Base-by-base conservation (phyloP, 1,140 invertebrate genomes). In the Neuroterus valhalla region DNA sequence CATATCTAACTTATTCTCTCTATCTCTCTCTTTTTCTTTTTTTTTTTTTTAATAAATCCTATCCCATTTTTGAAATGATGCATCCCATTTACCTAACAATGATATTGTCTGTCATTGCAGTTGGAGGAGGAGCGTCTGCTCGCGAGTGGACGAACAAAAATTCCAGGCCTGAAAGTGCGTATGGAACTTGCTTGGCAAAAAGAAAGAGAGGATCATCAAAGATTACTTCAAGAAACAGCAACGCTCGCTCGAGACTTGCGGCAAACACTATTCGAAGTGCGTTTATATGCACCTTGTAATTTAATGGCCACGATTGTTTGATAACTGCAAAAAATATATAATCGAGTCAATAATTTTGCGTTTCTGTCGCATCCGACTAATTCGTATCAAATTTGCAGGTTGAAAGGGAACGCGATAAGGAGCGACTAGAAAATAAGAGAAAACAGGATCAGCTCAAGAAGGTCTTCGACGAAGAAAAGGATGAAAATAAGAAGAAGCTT, bases 181-280 rank as follows among this genome's bases (percentile, higher is more conserved):
- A 94, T 98, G 92, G 97, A 98, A 86, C 89, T 98, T 14, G 96
- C 97, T 1, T 99, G 97, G 97, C 96, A 98, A 82, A 98, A 98
- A 86, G 98, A 99, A 87, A 91, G 97, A 70, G 95, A 96, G 83
- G 96, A 98, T 83, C 96, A 98, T 82, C 96, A 97, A 80, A 91
- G 96, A 10, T 89, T 98, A 21, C 88, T 98, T 4, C 94, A 96
- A 82, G 97, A 98, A 90, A 97, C 97, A 0, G 96, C 97, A 68
- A 96, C 95, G 0, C 91, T 98, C 55, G 96, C 97, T 1, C 91
- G 96, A 74, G 97, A 98, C 87, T 89, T 98, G 21, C 90, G 96
- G 14, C 96, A 96, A 87, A 97, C 96, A 0, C 90, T 97, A 15
- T 96, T 96, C 82, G 96, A 97, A 91, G 95, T 95, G 87, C 43